phyloP scores from a whole-genome alignment of 2,888 invertebrate genomes.

The Plagodis pulveraria region DNA sequence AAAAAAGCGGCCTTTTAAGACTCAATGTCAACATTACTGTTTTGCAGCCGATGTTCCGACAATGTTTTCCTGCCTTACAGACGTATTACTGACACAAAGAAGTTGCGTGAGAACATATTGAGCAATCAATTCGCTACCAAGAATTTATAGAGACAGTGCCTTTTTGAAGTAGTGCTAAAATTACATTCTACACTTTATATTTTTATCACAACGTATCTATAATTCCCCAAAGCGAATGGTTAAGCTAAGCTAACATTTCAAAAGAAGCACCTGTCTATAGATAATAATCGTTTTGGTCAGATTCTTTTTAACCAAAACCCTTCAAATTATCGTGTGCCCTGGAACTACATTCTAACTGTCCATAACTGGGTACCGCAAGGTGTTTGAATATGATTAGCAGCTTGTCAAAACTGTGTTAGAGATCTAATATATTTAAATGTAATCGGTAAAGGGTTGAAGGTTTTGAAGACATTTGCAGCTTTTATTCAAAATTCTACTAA shows the following conservation, averaged over 20 bases:
- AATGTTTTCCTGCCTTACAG: too few relatives aligned
- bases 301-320: constrained; percentile 68
- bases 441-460: constrained; percentile 70
- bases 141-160: too few relatives aligned
- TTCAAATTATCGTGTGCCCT: constrained; percentile 67
- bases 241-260: neutral
- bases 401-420: constrained; percentile 82
- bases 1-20: too few relatives aligned
- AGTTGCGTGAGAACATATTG: too few relatives aligned
- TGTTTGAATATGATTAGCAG: constrained; percentile 84
- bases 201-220: too few relatives aligned
- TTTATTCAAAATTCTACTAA: constrained; percentile 4
- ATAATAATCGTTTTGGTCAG: constrained; percentile 57
- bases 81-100: too few relatives aligned
- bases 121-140: too few relatives aligned
- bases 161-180: too few relatives aligned
- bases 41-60: too few relatives aligned
- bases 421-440: constrained; percentile 75
- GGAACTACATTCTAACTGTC: constrained; percentile 72
- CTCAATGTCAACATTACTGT: too few relatives aligned
- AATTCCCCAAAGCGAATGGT: neutral
- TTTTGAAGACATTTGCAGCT: constrained; percentile 6
- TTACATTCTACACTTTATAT: too few relatives aligned
- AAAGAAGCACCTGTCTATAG: constrained; percentile 49
- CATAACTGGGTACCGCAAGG: constrained; percentile 74